Base-by-base conservation (phyloP, 2,888 invertebrate species). In the Ommatoiulus sabulosus region DNA sequence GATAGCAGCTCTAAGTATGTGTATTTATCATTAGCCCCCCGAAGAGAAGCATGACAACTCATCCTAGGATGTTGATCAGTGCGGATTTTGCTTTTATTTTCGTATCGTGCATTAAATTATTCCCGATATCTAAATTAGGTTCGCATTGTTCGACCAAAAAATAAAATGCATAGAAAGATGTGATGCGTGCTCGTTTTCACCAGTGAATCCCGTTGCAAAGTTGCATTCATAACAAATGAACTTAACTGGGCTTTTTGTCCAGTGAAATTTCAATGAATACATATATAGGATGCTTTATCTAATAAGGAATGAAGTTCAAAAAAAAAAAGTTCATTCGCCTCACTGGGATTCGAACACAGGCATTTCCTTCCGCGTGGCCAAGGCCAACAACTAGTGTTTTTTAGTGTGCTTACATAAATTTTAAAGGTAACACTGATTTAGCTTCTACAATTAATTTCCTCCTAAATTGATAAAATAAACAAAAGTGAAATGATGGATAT, bases 21-120 rank as follows among this genome's bases (percentile, higher is more conserved):
- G 57, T 57, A 57, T n/a, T 57, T 57, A 57, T 57, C 17, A 57
- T 57, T 57, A 57, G n/a, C 57, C 57, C n/a, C 57, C 57, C 57
- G n/a, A 12, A n/a, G 57, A 4, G 57, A 57, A n/a, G n/a, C 57
- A 57, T 57, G 57, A 57, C 57, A 57, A 57, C 57, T 57, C 57
- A 57, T 57, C 57, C 57, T 3, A 4, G 7, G 57, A 57, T 12
- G 57, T n/a, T 57, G 57, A 57, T 17, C 57, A n/a, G 57, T 17
- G 57, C n/a, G 57, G 57, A n/a, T 57, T 57, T n/a, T 57, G 57
- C n/a, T 57, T n/a, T 57, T 17, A 57, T 57, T 57, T 57, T 57
- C 57, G n/a, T n/a, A n/a, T 57, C 57, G 7, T n/a, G 57, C 57
- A 57, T 57, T 57, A 57, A 57, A n/a, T n/a, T n/a, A 57, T 57